Conservation (phyloP, 2,888 invertebrate species). For the Tenthredo distinguenda region DNA sequence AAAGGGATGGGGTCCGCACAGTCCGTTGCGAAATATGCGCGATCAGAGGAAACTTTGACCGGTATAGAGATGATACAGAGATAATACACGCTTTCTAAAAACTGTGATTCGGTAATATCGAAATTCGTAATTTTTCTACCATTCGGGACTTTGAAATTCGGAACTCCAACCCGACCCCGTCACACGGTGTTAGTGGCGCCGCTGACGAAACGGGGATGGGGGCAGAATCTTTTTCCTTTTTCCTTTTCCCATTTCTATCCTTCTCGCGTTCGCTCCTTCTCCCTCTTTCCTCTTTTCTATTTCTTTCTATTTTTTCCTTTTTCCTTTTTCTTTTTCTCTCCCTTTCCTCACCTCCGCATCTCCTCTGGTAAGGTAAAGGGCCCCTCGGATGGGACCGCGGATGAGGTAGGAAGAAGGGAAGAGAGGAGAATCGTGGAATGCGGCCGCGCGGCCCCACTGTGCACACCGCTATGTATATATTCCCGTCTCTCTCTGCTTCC, state of each 20-base stretch:
- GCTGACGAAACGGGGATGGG: background rate
- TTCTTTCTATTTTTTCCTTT: background rate
- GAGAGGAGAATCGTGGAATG: conserved; percentile 45
- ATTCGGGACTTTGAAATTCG: too few species aligned
- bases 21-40: too few species aligned
- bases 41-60: too few species aligned
- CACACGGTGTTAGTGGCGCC: background rate
- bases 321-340: background rate
- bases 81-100: too few species aligned
- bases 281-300: background rate
- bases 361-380: conserved; percentile 26
- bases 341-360: background rate
- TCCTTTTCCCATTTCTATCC: background rate
- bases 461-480: conserved; percentile 34
- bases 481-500: conserved; percentile 20
- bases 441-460: conserved; percentile 50
- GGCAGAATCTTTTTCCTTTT: background rate
- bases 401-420: conserved; percentile 18
- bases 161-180: too few species aligned
- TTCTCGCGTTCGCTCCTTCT: background rate
- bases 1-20: too few species aligned
- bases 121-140: too few species aligned
- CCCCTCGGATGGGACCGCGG: conserved; percentile 43
- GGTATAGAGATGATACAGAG: too few species aligned
- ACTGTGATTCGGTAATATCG: too few species aligned